These are phyloP conservation scores for Equus przewalskii DNA, from an alignment of 2,113 vertebrate species.

Conservation along the genomic window DNA sequence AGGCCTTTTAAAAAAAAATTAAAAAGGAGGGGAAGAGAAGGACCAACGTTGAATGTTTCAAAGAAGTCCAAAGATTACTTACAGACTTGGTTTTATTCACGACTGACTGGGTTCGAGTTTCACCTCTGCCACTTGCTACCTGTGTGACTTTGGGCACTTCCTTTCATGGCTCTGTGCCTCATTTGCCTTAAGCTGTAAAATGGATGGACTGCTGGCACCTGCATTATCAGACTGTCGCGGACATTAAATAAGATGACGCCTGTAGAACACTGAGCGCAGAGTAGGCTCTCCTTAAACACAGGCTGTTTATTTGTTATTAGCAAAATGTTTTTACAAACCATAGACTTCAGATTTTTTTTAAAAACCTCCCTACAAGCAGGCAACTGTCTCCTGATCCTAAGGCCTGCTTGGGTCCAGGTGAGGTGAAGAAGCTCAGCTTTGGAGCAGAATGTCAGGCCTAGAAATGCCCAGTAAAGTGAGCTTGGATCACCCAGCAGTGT, in stretches of 20 bases:
- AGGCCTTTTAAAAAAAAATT: background rate
- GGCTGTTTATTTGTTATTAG: background rate
- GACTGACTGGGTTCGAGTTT: background rate
- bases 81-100: background rate
- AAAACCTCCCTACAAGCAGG: background rate
- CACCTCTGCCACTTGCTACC: background rate
- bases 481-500: background rate
- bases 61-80: background rate
- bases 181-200: background rate
- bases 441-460: background rate
- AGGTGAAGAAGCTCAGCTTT: background rate
- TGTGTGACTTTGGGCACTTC: background rate
- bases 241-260: background rate
- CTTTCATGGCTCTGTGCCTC: background rate
- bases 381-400: background rate
- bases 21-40: background rate
- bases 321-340: slow-evolving; percentile 41
- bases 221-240: fast-evolving
- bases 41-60: background rate
- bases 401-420: background rate
- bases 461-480: background rate
- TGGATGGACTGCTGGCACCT: background rate
- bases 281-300: background rate
- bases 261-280: background rate
- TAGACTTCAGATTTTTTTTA: background rate